Percentiles rank a stretch among this genome's conserved stretches.
phyloP scores from a whole-genome alignment of 2,113 vertebrate species.

The Chinchilla lanigera region DNA sequence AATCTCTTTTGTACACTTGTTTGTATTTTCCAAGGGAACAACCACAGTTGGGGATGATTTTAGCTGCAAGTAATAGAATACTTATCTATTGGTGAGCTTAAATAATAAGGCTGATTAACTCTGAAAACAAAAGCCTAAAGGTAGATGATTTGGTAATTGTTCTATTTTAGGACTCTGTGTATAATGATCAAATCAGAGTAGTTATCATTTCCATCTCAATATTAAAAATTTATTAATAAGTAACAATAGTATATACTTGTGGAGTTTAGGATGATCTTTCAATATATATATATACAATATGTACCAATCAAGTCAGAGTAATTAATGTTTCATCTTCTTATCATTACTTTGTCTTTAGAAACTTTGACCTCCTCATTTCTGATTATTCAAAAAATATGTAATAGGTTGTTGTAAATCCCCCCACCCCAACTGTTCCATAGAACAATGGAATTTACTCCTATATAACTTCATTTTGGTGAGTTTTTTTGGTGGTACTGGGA shows the following conservation, averaged over 20 bases:
- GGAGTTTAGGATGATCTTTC: neutral
- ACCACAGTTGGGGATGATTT: neutral
- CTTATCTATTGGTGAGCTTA: neutral
- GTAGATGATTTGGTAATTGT: neutral
- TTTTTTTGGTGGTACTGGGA: neutral
- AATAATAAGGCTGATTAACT: conserved; percentile 9
- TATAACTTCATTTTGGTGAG: neutral
- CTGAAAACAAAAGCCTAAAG: neutral
- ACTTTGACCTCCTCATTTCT: neutral
- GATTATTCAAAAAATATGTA: neutral
- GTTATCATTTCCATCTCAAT: neutral
- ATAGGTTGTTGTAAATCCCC: neutral
- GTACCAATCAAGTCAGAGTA: neutral
- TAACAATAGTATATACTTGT: neutral
- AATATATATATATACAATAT: neutral
- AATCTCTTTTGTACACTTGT: neutral
- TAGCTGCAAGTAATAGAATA: conserved; percentile 22
- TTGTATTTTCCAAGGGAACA: neutral
- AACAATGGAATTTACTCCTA: neutral
- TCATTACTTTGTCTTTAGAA: neutral
- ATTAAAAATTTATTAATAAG: neutral
- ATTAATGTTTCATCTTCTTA: neutral
- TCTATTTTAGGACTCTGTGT: neutral
- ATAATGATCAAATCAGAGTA: neutral
- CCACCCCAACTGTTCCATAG: neutral